Evolutionary conservation across 2,797 vertebrate genomes (phyloP).

Genomic region (Dryobates pubescens): DNA sequence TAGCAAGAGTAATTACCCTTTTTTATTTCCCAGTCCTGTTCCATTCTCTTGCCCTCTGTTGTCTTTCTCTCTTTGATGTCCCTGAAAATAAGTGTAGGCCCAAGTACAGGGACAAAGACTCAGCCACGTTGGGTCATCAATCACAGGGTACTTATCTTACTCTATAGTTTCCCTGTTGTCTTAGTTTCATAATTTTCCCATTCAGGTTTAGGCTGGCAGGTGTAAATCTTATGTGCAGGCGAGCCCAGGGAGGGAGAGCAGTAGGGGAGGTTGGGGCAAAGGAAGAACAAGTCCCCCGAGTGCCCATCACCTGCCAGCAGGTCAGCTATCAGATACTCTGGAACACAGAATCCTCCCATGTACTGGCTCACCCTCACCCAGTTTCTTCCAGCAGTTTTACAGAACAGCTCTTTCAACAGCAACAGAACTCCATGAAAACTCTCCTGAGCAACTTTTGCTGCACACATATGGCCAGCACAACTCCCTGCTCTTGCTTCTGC

Average conservation of each 20-base stretch:
- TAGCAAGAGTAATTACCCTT: background rate
- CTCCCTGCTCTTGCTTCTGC: background rate
- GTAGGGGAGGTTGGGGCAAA: background rate
- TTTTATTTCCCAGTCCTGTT: background rate
- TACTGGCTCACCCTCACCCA: background rate
- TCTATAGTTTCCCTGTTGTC: background rate
- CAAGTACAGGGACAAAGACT: background rate
- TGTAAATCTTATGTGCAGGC: rapidly evolving
- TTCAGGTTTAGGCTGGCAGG: background rate
- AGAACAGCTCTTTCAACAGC: background rate
- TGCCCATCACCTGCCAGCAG: background rate
- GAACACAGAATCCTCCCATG: background rate
- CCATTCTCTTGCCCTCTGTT: background rate
- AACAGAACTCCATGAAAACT: background rate
- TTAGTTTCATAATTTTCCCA: background rate
- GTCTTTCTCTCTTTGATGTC: background rate
- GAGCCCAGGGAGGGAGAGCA: background rate
- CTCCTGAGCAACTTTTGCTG: background rate
- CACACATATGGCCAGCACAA: rapidly evolving
- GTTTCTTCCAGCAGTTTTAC: background rate
- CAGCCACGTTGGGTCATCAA: background rate
- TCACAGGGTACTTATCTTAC: background rate
- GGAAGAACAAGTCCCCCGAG: background rate
- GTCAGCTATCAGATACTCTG: background rate
- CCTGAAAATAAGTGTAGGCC: background rate